Base-by-base conservation (phyloP, 1,140 invertebrate species). In the Zaprionus inermis region DNA sequence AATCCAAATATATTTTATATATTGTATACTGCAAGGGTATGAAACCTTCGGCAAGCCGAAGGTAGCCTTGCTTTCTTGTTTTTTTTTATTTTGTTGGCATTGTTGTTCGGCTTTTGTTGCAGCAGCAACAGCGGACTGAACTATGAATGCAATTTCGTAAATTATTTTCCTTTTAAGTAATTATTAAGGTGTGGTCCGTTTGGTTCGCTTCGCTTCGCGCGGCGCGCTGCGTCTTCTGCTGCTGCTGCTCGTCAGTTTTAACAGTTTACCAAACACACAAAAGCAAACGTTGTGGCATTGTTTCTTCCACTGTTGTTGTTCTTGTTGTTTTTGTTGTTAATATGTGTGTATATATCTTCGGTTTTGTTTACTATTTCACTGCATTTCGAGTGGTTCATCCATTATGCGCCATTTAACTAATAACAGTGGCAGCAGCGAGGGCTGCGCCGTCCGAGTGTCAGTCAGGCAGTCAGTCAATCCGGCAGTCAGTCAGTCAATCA, bases 151-250 rank as follows among this genome's bases (percentile, higher is more conserved):
- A 91, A 91, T 91, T 91, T 91, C 79, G 89, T 90, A 91, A 91
- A 91, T 91, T 91, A 91, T 91, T 91, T 91, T 91, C 89, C 89
- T 84, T 85, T 84, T 91, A 91, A 91, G 88, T 91, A 91, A 91
- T 91, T 91, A 91, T 91, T 91, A 91, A 91, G 88, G 88, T 91
- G 88, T 85, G 88, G 85, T 81, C 68, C 72, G 83, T n/a, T 59
- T n/a, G 38, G 44, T 61, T 65, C 52, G 70, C 51, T 71, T 49
- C 28, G 68, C 59, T 64, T 46, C 70, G 28, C 58, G 36, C 36
- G 52, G 10, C 7, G 6, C 7, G 72, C 60, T 44, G 65, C 67
- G 38, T 54, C 76, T 54, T 36, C 34, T 52, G 36, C 44, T 38
- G 12, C 5, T 14, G 36, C 12, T 14, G 36, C 38, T 41, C 38